Conservation (phyloP, 2,113 vertebrate species). For the Scatophagus argus region DNA sequence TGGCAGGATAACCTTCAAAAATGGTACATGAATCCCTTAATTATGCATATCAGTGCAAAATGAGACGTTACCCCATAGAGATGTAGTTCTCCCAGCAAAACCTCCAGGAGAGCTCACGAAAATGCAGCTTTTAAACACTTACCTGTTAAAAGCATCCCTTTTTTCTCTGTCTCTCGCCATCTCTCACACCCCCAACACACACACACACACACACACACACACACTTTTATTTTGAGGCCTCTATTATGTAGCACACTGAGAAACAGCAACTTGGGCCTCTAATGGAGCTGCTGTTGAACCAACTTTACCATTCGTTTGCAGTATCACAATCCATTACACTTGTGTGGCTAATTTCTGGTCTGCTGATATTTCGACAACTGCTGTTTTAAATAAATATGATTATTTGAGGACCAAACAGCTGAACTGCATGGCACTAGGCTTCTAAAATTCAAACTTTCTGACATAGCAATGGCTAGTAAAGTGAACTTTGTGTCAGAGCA, state of each 20-base stretch:
- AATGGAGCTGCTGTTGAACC: not conserved
- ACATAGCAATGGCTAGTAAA: constrained; percentile 1
- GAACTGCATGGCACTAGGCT: not conserved
- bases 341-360: not conserved
- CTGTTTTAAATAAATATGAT: no score
- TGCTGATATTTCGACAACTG: not conserved
- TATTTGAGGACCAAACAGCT: not conserved
- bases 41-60: constrained; percentile 60
- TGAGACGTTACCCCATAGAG: constrained; percentile 56
- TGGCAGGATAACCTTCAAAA: constrained; percentile 55
- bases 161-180: constrained; percentile 20
- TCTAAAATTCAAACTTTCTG: not conserved
- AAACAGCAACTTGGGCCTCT: not conserved
- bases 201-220: not conserved
- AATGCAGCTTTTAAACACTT: constrained; percentile 33
- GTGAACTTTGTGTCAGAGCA: constrained; percentile 10
- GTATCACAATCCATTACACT: not conserved
- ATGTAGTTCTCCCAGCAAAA: constrained; percentile 31
- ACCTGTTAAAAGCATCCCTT: constrained; percentile 30
- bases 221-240: constrained; percentile 14
- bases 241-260: not conserved
- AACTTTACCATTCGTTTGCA: not conserved
- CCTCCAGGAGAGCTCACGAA: constrained; percentile 32
- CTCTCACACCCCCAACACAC: constrained; percentile 2
- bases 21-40: constrained; percentile 49